Evolutionary conservation across 2,888 invertebrate species (phyloP).

Genomic region (Perithous albicinctus): DNA sequence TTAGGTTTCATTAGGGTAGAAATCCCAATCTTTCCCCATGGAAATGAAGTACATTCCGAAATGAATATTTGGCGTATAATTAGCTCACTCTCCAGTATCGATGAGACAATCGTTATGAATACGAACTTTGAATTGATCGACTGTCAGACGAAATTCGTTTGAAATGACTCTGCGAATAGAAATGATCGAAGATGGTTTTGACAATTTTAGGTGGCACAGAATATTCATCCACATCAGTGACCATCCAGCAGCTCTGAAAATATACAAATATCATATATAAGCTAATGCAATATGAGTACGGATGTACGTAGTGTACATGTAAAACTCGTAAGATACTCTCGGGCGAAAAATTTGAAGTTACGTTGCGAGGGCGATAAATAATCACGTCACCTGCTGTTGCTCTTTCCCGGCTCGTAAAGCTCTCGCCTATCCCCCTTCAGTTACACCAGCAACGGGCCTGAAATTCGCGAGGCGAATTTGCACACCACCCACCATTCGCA

Average conservation of each 20-base stretch:
- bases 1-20: too few relatives aligned
- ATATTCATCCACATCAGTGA: neutral
- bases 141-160: too few relatives aligned
- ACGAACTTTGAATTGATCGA: too few relatives aligned
- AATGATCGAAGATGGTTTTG: neutral
- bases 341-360: constrained; percentile 52
- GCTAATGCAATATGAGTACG: neutral
- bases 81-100: too few relatives aligned
- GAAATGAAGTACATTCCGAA: too few relatives aligned
- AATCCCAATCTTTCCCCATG: too few relatives aligned
- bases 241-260: neutral
- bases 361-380: constrained; percentile 53
- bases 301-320: neutral
- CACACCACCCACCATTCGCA: too few relatives aligned
- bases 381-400: constrained; percentile 52
- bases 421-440: constrained; percentile 46
- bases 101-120: too few relatives aligned
- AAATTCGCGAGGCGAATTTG: constrained; percentile 57
- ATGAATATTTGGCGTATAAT: too few relatives aligned
- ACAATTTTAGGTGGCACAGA: neutral
- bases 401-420: constrained; percentile 55
- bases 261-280: constrained; percentile 5
- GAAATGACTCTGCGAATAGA: neutral
- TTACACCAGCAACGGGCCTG: constrained; percentile 35
- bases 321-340: constrained; percentile 36